Evolutionary conservation across 2,888 invertebrate genomes (phyloP).

Genomic region (Melieria omissa): DNA sequence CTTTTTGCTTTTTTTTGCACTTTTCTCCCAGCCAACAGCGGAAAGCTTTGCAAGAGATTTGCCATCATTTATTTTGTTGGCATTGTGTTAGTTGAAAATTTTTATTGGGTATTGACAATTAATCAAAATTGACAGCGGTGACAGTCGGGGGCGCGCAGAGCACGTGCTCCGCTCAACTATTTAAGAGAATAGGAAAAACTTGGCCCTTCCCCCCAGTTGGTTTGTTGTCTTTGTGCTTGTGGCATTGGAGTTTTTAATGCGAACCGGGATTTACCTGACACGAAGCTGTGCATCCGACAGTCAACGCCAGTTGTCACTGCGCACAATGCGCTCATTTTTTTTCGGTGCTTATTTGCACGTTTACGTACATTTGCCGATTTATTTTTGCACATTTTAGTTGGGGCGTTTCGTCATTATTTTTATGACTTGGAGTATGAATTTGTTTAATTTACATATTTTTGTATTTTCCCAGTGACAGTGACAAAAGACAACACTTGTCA

Average conservation of each 20-base stretch:
- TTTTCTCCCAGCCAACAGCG: not conserved
- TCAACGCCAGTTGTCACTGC: too few relatives aligned
- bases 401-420: too few relatives aligned
- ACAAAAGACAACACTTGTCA: constrained; percentile 30
- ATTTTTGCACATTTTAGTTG: not conserved
- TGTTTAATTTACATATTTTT: not conserved
- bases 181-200: too few relatives aligned
- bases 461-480: constrained; percentile 15
- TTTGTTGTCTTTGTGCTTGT: too few relatives aligned
- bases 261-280: too few relatives aligned
- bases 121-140: constrained; percentile 35
- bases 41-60: not conserved
- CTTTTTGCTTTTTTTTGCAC: not conserved
- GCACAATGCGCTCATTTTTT: not conserved
- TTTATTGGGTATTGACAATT: constrained; percentile 23
- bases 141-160: not conserved
- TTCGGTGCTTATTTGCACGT: not conserved
- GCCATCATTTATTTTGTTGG: not conserved
- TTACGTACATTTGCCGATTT: not conserved
- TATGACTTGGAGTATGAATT: too few relatives aligned
- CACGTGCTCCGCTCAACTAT: not conserved
- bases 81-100: not conserved
- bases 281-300: too few relatives aligned
- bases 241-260: too few relatives aligned
- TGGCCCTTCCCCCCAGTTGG: too few relatives aligned